phyloP scores from a whole-genome alignment of 2,888 invertebrate species.

The Tigriopus californicus region DNA sequence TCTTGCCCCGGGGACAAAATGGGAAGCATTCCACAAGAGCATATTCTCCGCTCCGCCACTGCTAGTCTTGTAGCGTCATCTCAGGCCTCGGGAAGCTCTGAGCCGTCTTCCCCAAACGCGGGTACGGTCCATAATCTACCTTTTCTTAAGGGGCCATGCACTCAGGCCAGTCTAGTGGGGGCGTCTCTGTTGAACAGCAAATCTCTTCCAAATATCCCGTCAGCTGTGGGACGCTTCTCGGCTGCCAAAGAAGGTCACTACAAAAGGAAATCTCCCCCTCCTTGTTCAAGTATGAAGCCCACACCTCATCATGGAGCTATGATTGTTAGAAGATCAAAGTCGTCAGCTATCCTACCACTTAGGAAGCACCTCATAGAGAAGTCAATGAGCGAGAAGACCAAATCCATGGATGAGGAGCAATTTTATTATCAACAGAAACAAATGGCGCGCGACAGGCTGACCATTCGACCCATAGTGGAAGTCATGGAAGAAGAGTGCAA shows the following conservation, averaged over 20 bases:
- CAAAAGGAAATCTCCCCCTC: background rate
- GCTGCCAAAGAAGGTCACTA: background rate
- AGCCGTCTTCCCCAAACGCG: too few relatives aligned
- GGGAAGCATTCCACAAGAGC: too few relatives aligned
- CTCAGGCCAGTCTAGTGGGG: too few relatives aligned
- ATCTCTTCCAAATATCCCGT: constrained; percentile 11
- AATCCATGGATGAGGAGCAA: constrained; percentile 2
- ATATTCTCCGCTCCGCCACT: too few relatives aligned
- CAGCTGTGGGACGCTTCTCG: constrained; percentile 1
- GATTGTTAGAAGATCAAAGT: constrained; percentile 7
- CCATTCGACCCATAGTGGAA: constrained; percentile 1
- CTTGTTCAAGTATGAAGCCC: background rate
- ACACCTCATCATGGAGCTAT: background rate
- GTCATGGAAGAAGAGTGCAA: constrained; percentile 6
- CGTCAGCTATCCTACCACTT: constrained; percentile 15
- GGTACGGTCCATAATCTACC: too few relatives aligned
- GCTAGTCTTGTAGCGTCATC: too few relatives aligned
- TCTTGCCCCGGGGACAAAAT: too few relatives aligned
- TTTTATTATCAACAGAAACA: constrained; percentile 1
- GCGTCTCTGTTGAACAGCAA: background rate
- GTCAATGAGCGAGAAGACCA: background rate
- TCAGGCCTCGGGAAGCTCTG: too few relatives aligned
- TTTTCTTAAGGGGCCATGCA: too few relatives aligned
- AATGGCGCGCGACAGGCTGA: background rate
- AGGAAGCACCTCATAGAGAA: constrained; percentile 15